Evolutionary conservation across 2,888 invertebrate genomes (phyloP).

Genomic region (Eupithecia inturbata): DNA sequence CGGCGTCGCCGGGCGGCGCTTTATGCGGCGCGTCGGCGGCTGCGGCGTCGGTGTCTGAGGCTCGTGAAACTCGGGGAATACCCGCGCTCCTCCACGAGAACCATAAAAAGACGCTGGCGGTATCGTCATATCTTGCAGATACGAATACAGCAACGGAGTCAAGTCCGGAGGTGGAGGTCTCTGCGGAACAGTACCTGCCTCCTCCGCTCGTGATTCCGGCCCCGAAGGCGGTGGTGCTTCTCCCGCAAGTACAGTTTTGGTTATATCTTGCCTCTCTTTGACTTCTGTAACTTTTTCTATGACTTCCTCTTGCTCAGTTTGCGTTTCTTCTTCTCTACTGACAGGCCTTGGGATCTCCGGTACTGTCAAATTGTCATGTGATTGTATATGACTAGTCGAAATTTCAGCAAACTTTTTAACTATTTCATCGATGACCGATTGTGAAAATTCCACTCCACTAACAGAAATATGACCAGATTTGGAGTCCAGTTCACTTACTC

Average conservation of each 20-base stretch:
- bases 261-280: constrained; percentile 35
- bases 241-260: constrained; percentile 42
- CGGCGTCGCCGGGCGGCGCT: constrained; percentile 69
- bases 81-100: constrained; percentile 52
- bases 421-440: constrained; percentile 87
- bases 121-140: constrained; percentile 81
- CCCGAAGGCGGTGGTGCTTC: constrained; percentile 50
- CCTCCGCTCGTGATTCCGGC: constrained; percentile 48
- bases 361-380: constrained; percentile 46
- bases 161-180: constrained; percentile 80
- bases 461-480: constrained; percentile 87
- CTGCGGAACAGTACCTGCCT: constrained; percentile 68
- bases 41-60: constrained; percentile 70
- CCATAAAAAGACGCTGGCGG: constrained; percentile 79
- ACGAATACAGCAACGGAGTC: constrained; percentile 78
- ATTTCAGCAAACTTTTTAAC: constrained; percentile 83
- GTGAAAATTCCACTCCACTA: constrained; percentile 87
- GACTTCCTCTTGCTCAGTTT: constrained; percentile 62
- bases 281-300: constrained; percentile 43
- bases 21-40: constrained; percentile 77
- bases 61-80: constrained; percentile 67
- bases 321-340: constrained; percentile 75
- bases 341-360: constrained; percentile 56
- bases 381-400: constrained; percentile 57
- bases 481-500: constrained; percentile 88